A percentile compares a stretch with the other conserved stretches of the same genome.
These are phyloP conservation scores for Cebus imitator DNA, from an alignment of 2,113 vertebrate species.

Conservation along the genomic window DNA sequence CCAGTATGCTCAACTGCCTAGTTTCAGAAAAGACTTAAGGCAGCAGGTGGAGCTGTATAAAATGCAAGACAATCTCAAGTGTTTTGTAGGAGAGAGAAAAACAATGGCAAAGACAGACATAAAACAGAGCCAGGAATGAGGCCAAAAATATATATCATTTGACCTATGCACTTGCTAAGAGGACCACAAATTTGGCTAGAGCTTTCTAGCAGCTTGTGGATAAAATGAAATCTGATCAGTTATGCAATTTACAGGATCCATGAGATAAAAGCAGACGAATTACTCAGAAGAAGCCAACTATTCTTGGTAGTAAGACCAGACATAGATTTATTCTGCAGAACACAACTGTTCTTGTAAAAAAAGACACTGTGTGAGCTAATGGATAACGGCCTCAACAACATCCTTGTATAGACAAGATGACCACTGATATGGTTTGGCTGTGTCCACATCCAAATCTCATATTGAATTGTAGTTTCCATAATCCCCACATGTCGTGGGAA, in stretches of 20 bases:
- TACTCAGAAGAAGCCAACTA: not conserved
- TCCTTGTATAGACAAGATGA: not conserved
- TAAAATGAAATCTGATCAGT: not conserved
- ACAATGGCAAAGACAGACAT: not conserved
- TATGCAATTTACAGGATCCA: not conserved
- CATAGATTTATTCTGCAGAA: not conserved
- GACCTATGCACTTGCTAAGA: not conserved
- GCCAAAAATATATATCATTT: not conserved
- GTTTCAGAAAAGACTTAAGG: not conserved
- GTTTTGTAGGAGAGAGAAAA: not conserved
- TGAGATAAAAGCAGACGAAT: not conserved
- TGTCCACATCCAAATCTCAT: too few relatives aligned
- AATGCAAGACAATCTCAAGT: not conserved
- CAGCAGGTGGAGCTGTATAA: not conserved
- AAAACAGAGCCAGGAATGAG: not conserved
- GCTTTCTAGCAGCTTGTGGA: not conserved
- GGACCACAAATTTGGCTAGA: not conserved
- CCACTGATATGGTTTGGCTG: not conserved
- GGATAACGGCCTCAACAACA: not conserved
- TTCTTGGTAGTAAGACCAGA: not conserved
- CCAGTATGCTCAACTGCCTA: not conserved
- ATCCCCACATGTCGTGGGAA: too few relatives aligned
- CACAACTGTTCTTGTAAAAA: not conserved
- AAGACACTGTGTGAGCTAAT: not conserved
- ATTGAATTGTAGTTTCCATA: too few relatives aligned